phyloP scores from a whole-genome alignment of 1,140 invertebrate genomes.

The Zaprionus nigranus region DNA sequence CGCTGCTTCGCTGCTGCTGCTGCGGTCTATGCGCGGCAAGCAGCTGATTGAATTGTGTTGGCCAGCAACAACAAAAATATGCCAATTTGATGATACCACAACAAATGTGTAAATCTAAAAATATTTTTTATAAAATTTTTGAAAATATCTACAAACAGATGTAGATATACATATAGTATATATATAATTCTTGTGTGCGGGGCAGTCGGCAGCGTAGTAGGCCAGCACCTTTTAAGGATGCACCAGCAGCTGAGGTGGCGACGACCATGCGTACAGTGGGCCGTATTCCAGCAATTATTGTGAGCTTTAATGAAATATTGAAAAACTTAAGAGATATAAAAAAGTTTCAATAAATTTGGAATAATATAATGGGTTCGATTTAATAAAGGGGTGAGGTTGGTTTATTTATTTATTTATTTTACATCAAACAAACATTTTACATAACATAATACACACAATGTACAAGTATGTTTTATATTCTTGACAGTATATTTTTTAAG shows the following conservation, averaged over 20 bases:
- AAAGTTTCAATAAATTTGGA: background rate
- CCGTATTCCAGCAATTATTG: background rate
- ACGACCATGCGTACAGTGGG: constrained; percentile 34
- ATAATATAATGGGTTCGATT: background rate
- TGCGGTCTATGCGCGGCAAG: constrained; percentile 40
- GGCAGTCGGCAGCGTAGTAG: constrained; percentile 51
- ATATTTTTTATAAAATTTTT: constrained; percentile 70
- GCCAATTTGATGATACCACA: constrained; percentile 81
- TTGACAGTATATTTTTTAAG: background rate
- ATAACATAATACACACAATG: no score
- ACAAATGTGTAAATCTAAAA: constrained; percentile 78
- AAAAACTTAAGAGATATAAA: background rate
- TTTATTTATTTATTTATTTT: no score
- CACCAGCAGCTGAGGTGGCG: constrained; percentile 53
- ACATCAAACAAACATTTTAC: no score
- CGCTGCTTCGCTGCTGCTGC: constrained; percentile 32
- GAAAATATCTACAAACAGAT: constrained; percentile 44
- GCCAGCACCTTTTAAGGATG: constrained; percentile 82
- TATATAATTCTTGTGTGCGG: constrained; percentile 37
- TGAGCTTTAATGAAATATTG: background rate
- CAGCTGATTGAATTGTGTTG: constrained; percentile 82
- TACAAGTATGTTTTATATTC: background rate
- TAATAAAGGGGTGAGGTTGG: background rate
- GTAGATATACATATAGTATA: constrained; percentile 24
- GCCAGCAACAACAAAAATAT: constrained; percentile 75